phyloP scores from a whole-genome alignment of 2,888 invertebrate species.

The Nomada goodeniana region DNA sequence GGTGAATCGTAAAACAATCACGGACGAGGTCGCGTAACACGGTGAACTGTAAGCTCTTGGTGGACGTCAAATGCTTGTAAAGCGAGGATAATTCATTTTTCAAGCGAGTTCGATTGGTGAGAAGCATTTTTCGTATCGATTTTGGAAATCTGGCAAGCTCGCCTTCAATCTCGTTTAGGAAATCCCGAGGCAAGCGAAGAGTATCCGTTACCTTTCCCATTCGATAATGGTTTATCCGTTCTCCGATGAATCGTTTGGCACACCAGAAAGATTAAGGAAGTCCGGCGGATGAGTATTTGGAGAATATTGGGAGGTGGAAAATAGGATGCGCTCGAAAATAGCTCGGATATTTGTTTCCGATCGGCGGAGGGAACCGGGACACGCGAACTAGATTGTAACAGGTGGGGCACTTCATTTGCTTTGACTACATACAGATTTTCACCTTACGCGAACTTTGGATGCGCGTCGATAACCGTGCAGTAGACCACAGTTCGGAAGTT shows the following conservation, averaged over 20 bases:
- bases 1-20: conserved; percentile 61
- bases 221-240: background rate
- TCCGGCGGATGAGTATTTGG: background rate
- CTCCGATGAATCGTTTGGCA: background rate
- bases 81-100: conserved; percentile 24
- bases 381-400: conserved; percentile 17
- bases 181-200: background rate
- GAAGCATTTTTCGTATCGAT: background rate
- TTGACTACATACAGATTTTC: conserved; percentile 32
- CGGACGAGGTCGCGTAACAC: conserved; percentile 50
- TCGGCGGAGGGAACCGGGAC: background rate
- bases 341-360: background rate
- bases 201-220: too few species aligned
- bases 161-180: conserved; percentile 21
- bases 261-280: background rate
- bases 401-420: conserved; percentile 60
- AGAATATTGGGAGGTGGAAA: background rate
- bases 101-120: background rate
- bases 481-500: conserved; percentile 41
- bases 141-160: conserved; percentile 17
- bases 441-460: background rate
- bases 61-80: conserved; percentile 29
- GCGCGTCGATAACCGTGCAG: background rate
- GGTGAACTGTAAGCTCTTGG: conserved; percentile 6
- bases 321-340: background rate